Percentiles rank a stretch among this genome's conserved stretches.
These are phyloP conservation scores for Anneissia japonica DNA, from an alignment of 35 echinoderm and acorn worm species.

Conservation along the genomic window DNA sequence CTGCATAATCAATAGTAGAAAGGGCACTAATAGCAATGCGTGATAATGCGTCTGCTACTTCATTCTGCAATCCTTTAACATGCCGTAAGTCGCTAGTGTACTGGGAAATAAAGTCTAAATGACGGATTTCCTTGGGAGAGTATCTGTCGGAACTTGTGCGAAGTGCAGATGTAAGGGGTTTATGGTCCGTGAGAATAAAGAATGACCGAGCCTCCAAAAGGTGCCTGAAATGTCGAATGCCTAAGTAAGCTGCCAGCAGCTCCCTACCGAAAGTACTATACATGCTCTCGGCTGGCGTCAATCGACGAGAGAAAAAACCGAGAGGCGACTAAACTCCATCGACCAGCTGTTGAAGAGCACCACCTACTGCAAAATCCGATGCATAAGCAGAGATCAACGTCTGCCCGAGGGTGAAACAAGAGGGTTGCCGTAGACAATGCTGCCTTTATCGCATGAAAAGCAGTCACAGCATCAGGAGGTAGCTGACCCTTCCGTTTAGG, in stretches of 20 bases:
- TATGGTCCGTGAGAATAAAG: slow-evolving; percentile 34
- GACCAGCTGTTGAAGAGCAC: neutral
- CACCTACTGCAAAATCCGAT: slow-evolving; percentile 17
- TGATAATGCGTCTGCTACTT: slow-evolving; percentile 21
- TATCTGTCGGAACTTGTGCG: slow-evolving; percentile 18
- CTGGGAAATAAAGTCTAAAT: slow-evolving; percentile 44
- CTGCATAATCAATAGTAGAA: neutral
- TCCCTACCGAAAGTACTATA: slow-evolving; percentile 45
- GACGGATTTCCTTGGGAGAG: slow-evolving; percentile 42
- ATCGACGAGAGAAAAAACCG: neutral
- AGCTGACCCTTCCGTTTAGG: neutral
- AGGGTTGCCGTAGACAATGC: neutral
- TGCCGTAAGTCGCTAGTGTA: slow-evolving; percentile 19
- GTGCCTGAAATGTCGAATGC: slow-evolving; percentile 38
- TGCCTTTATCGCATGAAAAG: neutral
- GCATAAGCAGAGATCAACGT: slow-evolving; percentile 4
- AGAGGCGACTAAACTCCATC: neutral
- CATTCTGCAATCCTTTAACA: slow-evolving; percentile 1
- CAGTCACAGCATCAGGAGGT: neutral
- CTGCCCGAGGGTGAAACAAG: neutral
- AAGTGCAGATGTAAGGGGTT: slow-evolving; percentile 38
- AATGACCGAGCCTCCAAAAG: slow-evolving; percentile 35
- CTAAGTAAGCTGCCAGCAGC: slow-evolving; percentile 38
- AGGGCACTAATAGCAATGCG: neutral
- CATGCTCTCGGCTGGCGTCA: neutral